Base-by-base conservation (phyloP, 2,888 invertebrate species). In the Ornithoptera alexandrae region DNA sequence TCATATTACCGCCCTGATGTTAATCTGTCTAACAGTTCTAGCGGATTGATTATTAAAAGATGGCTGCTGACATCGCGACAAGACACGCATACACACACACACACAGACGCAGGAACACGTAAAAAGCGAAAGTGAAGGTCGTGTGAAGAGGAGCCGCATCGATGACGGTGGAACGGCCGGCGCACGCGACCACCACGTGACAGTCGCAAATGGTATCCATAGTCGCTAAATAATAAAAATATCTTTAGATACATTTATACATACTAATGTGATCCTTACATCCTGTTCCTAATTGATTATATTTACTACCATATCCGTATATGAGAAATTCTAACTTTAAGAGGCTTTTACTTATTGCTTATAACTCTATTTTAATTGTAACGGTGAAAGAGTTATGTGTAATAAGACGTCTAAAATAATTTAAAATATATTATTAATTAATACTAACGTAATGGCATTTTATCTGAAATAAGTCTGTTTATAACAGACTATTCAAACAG, bases 71-170 rank as follows among this genome's bases (percentile, higher is more conserved):
- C 65, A 62, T 61, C 20, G 50, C n/a, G 67, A 62, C 68, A 62
- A 56, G n/a, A 69, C 39, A 24, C 46, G 59, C 56, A 65, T 50
- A 64, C 46, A 63, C 56, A 65, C 58, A 64, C 68, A 46, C 58
- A 30, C 39, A 62, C 53, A 64, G 56, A 65, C 68, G 58, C 58
- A 50, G 72, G 73, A 72, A 71, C 74, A 58, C 62, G 62, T 70
- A 70, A 77, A 81, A 80, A 81, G 81, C 80, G 81, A 83, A 83
- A 83, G 83, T 80, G 81, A 83, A 83, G 83, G 81, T 80, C 82
- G 78, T 72, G 62, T 71, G 78, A 76, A 79, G 79, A 78, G 74
- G 78, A 78, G 74, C 72, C 72, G 73, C 71, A 72, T 69, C 75
- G 73, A 71, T 75, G 73, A 73, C 75, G 74, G 39, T 58, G 68